Percentiles rank a stretch among this genome's conserved stretches.
Evolutionary conservation across 1,140 invertebrate genomes (phyloP).

Genomic region (Ips typographus): DNA sequence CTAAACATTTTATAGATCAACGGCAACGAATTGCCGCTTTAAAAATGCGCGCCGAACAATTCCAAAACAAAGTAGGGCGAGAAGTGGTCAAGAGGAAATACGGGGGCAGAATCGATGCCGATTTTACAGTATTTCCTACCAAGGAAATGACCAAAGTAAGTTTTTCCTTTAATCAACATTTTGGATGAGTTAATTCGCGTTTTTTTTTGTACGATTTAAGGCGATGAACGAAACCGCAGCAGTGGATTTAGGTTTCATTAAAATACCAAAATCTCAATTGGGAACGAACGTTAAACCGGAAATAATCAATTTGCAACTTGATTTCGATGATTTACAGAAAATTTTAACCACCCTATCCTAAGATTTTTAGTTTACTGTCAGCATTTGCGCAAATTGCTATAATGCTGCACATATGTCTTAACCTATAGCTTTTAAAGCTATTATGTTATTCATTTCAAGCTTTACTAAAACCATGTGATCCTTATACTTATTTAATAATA

Average conservation of each 20-base stretch:
- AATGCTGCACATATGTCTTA: too few relatives aligned
- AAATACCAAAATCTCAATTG: constrained; percentile 45
- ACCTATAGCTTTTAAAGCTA: too few relatives aligned
- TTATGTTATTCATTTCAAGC: too few relatives aligned
- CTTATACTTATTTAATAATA: too few relatives aligned
- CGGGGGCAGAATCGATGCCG: constrained; percentile 55
- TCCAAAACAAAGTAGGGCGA: constrained; percentile 55
- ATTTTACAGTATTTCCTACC: constrained; percentile 59
- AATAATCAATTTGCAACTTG: constrained; percentile 47
- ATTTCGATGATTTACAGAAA: constrained; percentile 49
- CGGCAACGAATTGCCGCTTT: constrained; percentile 41
- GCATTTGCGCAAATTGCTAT: too few relatives aligned
- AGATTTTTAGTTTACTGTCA: too few relatives aligned
- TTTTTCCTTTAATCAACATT: neutral
- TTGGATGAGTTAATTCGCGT: too few relatives aligned
- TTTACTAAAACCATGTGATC: too few relatives aligned
- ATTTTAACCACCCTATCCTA: constrained; percentile 30
- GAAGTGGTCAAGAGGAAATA: constrained; percentile 55
- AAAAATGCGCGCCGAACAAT: constrained; percentile 44
- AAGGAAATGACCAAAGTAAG: constrained; percentile 55
- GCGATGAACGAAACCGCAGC: constrained; percentile 47
- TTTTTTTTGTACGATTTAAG: constrained; percentile 36
- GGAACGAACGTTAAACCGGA: constrained; percentile 37
- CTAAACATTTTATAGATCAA: constrained; percentile 48
- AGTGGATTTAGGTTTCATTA: constrained; percentile 47